Percentiles rank a stretch among this genome's conserved stretches.
These are phyloP conservation scores for Anoplolepis gracilipes DNA, from an alignment of 1,140 invertebrate species.

Conservation along the genomic window DNA sequence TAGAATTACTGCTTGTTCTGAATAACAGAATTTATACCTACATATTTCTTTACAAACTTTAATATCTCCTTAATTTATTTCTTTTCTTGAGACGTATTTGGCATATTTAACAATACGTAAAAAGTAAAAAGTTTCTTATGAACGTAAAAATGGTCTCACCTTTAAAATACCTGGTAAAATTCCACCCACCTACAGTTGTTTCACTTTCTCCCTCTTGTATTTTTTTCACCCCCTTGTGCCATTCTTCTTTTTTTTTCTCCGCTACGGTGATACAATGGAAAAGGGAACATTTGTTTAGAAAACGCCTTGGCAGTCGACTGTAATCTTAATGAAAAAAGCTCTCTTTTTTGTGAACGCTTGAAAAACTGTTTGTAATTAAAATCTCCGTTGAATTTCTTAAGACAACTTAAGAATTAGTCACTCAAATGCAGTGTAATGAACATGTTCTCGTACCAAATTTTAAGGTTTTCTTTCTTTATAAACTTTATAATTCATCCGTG, in stretches of 20 bases:
- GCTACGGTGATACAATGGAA: constrained; percentile 45
- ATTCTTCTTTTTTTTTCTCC: constrained; percentile 13
- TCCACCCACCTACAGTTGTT: constrained; percentile 16
- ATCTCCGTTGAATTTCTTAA: constrained; percentile 55
- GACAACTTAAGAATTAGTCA: constrained; percentile 49
- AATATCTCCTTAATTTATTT: neutral
- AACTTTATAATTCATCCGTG: neutral
- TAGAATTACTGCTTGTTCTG: constrained; percentile 29
- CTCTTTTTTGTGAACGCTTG: constrained; percentile 33
- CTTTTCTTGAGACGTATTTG: constrained; percentile 45
- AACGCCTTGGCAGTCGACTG: constrained; percentile 55
- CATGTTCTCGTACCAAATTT: constrained; percentile 22
- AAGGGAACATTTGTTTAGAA: constrained; percentile 70
- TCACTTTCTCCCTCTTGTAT: neutral
- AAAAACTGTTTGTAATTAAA: constrained; percentile 66
- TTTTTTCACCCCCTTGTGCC: constrained; percentile 15
- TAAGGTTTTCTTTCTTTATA: constrained; percentile 7
- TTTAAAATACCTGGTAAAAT: constrained; percentile 67
- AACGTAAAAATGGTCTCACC: constrained; percentile 71
- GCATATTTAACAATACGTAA: constrained; percentile 64
- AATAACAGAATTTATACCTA: neutral
- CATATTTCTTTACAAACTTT: neutral
- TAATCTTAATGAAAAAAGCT: constrained; percentile 68
- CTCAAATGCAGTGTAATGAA: constrained; percentile 29
- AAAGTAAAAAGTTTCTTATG: constrained; percentile 65